Evolutionary conservation across 2,888 invertebrate species (phyloP), one percentile per base, ranked within the genome.

Genomic region (Tyria jacobaeae): DNA sequence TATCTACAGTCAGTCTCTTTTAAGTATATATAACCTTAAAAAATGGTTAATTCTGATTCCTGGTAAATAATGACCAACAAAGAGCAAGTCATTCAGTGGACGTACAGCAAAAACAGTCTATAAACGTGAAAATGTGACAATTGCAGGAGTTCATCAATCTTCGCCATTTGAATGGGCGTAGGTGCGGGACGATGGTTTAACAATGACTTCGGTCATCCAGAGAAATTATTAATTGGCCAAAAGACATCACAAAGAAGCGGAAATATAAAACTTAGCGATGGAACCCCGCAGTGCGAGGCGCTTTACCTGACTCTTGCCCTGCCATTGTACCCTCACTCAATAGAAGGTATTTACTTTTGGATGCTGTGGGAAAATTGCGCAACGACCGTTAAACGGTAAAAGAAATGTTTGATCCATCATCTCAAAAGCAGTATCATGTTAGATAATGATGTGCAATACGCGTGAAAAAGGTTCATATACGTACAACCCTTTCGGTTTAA

Each of bases 281-380:
- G 85, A 87, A 88, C 91, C 93, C 94, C 89, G 89, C 87, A 71
- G 92, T 71, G 92, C 70, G 87, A 89, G 84, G 87, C 88, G 89
- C 88, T 89, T 85, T 94, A 94, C 94, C 94, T 94, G 94, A 94
- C 93, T 93, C 92, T 92, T 93, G 93, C 88, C 92, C 93, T 85
- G 75, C 88, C 83, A 89, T 94, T 94, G 92, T 93, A 80, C 81
- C 81, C 79, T 77, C 79, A 83, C 87, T 92, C 88, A 88, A 92
- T 89, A 85, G 91, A 89, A 86, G 87, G 84, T 91, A 91, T 91
- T 90, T 86, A 86, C 90, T 89, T 90, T 90, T 87, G 86, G 84
- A 86, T 82, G 85, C 89, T 90, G 89, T 92, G 93, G 91, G 92
- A 93, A 55, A 92, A 91, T 94, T 94, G 92, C 88, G 86, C 91